Evolutionary conservation across 64 coral and sea anemone genomes (phyloP).

Genomic region (Stichodactyla mertensii): DNA sequence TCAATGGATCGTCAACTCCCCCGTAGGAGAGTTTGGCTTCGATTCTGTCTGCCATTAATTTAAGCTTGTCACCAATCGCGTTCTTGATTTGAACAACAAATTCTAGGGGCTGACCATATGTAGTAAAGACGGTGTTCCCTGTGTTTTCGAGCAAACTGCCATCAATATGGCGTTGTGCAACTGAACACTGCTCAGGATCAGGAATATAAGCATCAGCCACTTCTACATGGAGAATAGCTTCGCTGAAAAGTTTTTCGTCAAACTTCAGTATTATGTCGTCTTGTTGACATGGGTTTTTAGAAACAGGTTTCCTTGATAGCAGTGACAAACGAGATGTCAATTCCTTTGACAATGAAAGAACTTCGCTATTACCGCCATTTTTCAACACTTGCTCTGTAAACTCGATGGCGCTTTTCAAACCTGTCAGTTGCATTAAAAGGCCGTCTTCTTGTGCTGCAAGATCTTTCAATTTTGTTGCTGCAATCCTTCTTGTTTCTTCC

Average conservation of each 20-base stretch:
- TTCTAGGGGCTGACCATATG: too few relatives aligned
- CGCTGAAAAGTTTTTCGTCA: background rate
- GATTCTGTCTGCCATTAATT: too few relatives aligned
- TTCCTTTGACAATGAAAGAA: background rate
- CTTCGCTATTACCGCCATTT: background rate
- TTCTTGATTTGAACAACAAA: too few relatives aligned
- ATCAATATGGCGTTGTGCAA: background rate
- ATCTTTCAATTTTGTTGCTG: background rate
- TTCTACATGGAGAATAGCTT: background rate
- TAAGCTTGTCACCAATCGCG: too few relatives aligned
- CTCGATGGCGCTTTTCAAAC: background rate
- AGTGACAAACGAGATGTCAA: background rate
- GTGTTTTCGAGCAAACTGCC: too few relatives aligned
- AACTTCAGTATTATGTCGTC: background rate
- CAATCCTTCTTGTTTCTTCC: background rate
- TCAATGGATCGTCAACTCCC: too few relatives aligned
- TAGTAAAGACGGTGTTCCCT: too few relatives aligned
- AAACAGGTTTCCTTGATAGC: background rate
- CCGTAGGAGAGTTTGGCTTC: too few relatives aligned
- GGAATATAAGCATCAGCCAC: background rate
- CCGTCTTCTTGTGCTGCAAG: slow-evolving; percentile 1
- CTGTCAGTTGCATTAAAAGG: background rate
- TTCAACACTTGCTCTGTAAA: background rate
- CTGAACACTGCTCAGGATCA: background rate
- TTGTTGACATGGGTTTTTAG: background rate